Evolutionary conservation across 1,140 invertebrate species (phyloP), one percentile per base, ranked within the genome.

Genomic region (Vollenhovia emeryi): DNA sequence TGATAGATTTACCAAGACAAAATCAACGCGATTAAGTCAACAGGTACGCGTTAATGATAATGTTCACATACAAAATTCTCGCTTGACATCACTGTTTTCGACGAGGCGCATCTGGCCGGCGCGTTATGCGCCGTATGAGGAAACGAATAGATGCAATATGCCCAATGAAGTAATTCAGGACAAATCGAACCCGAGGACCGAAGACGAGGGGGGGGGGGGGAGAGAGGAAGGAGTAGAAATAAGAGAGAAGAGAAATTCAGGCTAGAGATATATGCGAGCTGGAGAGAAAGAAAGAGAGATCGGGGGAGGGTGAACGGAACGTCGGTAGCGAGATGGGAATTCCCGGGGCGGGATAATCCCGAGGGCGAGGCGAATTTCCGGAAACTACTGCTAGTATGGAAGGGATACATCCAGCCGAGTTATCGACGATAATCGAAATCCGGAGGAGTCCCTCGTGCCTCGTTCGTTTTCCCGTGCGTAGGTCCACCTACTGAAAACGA

Each of bases 391-490:
- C 52, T 74, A 62, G 48, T 75, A 66, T 80, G 84, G 86, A 90
- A 90, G 89, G 88, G 89, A 90, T 90, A 90, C 86, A 90, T 90
- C 83, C 79, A 86, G 84, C 71, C 83, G 89, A 90, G 89, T 90
- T 90, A 90, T 90, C 88, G 85, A 85, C 87, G 84, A 89, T 89
- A 89, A 89, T 91, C 89, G 89, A 91, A 89, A 89, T 84, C 85
- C 78, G 73, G 88, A 68, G 89, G 85, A 86, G 89, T 92, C 89
- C 91, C 91, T 86, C 50, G 89, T 91, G 89, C 79, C 83, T 91
- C 87, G 88, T 91, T 91, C 86, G 87, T 91, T 84, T 84, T 66
- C 78, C 78, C 60, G 52, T 71, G 59, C 45, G 64, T 85, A 57
- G 52, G 27, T 78, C 33, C 78, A 60, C 52, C 64, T 45, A 69